These are phyloP conservation scores for Onthophagus taurus DNA, from an alignment of 1,140 invertebrate species.

Conservation along the genomic window DNA sequence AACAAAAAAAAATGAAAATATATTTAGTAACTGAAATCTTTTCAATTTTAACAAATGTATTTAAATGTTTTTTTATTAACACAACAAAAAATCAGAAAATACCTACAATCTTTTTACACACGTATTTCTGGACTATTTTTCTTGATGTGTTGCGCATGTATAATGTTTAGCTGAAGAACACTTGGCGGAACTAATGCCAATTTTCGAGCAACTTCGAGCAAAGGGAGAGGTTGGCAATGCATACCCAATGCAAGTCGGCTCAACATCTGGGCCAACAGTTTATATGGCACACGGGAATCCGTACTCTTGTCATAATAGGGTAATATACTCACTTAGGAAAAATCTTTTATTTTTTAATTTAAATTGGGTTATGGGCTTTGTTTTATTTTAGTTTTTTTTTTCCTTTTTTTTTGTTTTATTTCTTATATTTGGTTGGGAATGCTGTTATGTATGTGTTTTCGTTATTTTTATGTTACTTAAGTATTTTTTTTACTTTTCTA, in stretches of 20 bases:
- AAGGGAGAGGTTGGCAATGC: slow-evolving; percentile 79
- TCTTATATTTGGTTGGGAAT: slow-evolving; percentile 7
- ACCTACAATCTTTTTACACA: too few relatives aligned
- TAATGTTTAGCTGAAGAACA: slow-evolving; percentile 74
- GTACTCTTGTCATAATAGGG: slow-evolving; percentile 60
- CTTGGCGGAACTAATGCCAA: slow-evolving; percentile 85
- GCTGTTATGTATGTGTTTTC: slow-evolving; percentile 6
- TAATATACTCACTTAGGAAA: slow-evolving; percentile 46
- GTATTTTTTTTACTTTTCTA: too few relatives aligned
- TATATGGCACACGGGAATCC: slow-evolving; percentile 36
- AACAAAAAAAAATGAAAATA: too few relatives aligned
- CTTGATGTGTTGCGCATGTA: slow-evolving; percentile 13
- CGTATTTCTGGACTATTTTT: too few relatives aligned
- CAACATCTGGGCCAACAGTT: slow-evolving; percentile 37
- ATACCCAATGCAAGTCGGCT: slow-evolving; percentile 73
- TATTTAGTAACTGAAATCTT: too few relatives aligned
- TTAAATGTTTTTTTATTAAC: too few relatives aligned
- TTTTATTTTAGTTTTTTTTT: slow-evolving; percentile 8
- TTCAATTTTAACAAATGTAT: too few relatives aligned
- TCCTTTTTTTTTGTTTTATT: slow-evolving; percentile 12
- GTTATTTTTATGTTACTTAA: slow-evolving; percentile 2
- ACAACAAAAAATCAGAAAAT: too few relatives aligned
- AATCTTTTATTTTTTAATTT: slow-evolving; percentile 20
- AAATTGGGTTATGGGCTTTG: too few relatives aligned
- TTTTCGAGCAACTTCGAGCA: slow-evolving; percentile 83